Conservation (phyloP, 37 sponge, comb jelly and placozoan genomes). For the Mnemiopsis leidyi region DNA sequence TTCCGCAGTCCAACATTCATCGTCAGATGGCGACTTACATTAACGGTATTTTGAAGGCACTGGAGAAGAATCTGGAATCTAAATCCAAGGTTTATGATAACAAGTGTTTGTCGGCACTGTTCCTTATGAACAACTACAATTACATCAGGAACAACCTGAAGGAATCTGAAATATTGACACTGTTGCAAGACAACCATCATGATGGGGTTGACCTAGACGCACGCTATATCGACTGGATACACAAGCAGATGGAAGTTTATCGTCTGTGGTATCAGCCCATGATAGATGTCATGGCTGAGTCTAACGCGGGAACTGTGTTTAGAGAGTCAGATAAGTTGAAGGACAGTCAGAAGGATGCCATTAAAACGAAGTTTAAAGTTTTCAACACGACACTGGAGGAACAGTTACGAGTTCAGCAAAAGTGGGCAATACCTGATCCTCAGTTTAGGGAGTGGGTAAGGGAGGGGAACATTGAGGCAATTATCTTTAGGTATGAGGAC, state of each 20-base stretch:
- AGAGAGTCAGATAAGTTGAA: background rate
- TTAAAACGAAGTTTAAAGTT: background rate
- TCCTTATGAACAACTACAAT: constrained; percentile 59
- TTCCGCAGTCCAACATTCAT: constrained; percentile 9
- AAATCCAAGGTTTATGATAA: constrained; percentile 34
- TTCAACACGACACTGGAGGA: background rate
- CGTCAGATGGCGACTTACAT: constrained; percentile 5
- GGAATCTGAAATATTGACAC: background rate
- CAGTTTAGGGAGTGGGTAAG: background rate
- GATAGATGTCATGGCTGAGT: background rate
- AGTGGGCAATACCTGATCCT: constrained; percentile 44
- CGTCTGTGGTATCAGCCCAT: constrained; percentile 10
- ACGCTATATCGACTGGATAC: background rate
- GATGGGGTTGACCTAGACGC: background rate
- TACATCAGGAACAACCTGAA: constrained; percentile 1
- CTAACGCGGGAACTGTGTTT: background rate
- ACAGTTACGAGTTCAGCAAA: constrained; percentile 13
- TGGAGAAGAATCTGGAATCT: constrained; percentile 27
- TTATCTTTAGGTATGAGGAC: background rate
- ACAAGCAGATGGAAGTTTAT: constrained; percentile 35
- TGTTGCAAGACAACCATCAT: constrained; percentile 14
- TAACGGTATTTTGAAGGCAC: background rate
- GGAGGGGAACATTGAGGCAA: background rate
- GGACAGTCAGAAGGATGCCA: constrained; percentile 13
- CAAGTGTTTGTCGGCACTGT: constrained; percentile 46